Base-by-base conservation (phyloP, 1,140 invertebrate genomes). In the Linepithema humile region DNA sequence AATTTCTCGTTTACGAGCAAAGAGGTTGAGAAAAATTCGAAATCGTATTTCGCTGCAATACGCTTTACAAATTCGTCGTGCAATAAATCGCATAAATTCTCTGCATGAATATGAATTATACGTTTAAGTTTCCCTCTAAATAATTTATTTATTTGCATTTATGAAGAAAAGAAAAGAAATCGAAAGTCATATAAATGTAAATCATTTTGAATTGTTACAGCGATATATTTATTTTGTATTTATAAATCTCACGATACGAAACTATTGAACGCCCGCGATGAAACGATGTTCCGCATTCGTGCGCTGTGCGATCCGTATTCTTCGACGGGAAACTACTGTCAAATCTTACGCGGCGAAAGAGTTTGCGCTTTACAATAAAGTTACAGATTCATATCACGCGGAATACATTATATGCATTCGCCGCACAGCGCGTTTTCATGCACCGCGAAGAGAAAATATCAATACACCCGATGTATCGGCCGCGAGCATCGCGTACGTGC, bases 381-480 rank as follows among this genome's bases (percentile, higher is more conserved):
- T 82, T 82, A 43, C 15, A 74, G 69, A 82, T 82, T 74, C 78
- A 59, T 82, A 82, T 82, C 78, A 72, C 78, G 69, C 69, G 55
- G 78, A 60, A 82, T 74, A 38, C 69, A 82, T 82, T 82, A 74
- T 43, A 32, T 48, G 43, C 55, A 70, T 74, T 74, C 70, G 45
- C 57, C 32, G 69, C 55, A 70, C 48, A 29, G 26, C 53, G 40
- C 55, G 69, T 74, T 74, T 74, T 74, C 57, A 82, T 62, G 69
- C 32, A 67, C 75, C 55, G 50, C 55, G 20, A 48, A 82, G 78
- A 50, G 67, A 82, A 82, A 82, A 82, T 82, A 74, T 73, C 78
- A 82, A 74, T 82, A 65, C 29, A 82, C 78, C 29, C 75, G 64
- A 80, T 80, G 64, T 80, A 80, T 70, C 98, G 94, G 97, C 97